Percentiles rank a stretch among this genome's conserved stretches.
phyloP scores from a whole-genome alignment of 2,113 vertebrate genomes.

The Paramisgurnus dabryanus region DNA sequence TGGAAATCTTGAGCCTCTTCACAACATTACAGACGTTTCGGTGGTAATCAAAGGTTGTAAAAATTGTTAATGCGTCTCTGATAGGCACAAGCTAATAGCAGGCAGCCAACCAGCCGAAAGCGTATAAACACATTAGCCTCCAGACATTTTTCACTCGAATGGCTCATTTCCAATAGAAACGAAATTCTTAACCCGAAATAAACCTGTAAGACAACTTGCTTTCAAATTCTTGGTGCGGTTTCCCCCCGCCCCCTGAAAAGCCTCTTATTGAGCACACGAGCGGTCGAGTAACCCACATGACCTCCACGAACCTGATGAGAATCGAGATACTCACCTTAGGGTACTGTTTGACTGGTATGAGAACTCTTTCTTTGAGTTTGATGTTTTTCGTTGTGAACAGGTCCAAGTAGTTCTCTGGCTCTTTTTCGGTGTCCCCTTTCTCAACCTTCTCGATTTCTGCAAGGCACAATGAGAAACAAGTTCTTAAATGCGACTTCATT shows the following conservation, averaged over 20 bases:
- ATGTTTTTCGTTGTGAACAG: constrained; percentile 97
- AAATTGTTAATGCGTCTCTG: background rate
- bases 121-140: background rate
- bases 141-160: background rate
- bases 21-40: background rate
- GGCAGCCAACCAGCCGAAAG: background rate
- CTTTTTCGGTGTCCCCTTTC: constrained; percentile 79
- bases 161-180: background rate
- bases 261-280: background rate
- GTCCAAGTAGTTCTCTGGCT: constrained; percentile 87
- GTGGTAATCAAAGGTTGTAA: background rate
- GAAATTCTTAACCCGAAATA: background rate
- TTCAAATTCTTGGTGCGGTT: background rate
- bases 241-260: too few relatives aligned
- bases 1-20: background rate
- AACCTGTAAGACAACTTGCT: background rate
- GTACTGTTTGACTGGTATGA: constrained; percentile 97
- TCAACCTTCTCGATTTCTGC: constrained; percentile 96
- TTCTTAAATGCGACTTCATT: too few relatives aligned
- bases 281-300: background rate
- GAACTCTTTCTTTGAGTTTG: constrained; percentile 95
- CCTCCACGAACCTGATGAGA: background rate
- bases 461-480: constrained; percentile 54
- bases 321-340: constrained; percentile 80
- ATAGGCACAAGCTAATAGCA: background rate